Evolutionary conservation across 2,113 vertebrate species (phyloP).

Genomic region (Microtus pennsylvanicus): DNA sequence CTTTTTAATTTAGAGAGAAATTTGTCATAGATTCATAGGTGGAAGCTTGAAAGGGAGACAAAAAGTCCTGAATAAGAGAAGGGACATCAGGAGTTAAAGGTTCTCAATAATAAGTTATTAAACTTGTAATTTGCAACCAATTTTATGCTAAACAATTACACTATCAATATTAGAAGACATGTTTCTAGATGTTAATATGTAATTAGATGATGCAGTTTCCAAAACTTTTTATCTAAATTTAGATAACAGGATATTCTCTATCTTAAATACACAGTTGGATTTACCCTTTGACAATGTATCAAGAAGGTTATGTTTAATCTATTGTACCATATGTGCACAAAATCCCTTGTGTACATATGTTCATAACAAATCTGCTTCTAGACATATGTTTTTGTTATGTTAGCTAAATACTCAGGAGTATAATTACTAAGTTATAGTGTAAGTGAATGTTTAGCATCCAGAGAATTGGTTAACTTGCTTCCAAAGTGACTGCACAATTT

Average conservation of each 20-base stretch:
- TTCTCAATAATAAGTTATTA: neutral
- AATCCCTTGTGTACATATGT: neutral
- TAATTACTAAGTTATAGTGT: neutral
- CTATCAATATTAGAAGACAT: neutral
- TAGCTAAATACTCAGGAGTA: neutral
- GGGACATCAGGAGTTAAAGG: fast-evolving
- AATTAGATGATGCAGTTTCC: neutral
- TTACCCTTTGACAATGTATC: neutral
- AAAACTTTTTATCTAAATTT: neutral
- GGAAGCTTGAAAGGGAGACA: neutral
- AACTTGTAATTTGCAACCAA: neutral
- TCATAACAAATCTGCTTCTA: neutral
- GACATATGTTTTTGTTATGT: neutral
- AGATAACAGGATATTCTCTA: neutral
- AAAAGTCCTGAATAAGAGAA: neutral
- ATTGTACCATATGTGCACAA: neutral
- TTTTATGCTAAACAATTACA: neutral
- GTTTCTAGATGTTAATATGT: neutral
- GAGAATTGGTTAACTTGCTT: neutral
- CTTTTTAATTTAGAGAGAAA: neutral
- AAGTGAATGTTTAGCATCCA: neutral
- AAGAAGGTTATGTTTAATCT: neutral
- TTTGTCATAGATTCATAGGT: neutral
- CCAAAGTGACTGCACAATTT: neutral
- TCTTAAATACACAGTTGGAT: neutral